phyloP scores from a whole-genome alignment of 2,113 vertebrate genomes.

The Anolis sagrei region DNA sequence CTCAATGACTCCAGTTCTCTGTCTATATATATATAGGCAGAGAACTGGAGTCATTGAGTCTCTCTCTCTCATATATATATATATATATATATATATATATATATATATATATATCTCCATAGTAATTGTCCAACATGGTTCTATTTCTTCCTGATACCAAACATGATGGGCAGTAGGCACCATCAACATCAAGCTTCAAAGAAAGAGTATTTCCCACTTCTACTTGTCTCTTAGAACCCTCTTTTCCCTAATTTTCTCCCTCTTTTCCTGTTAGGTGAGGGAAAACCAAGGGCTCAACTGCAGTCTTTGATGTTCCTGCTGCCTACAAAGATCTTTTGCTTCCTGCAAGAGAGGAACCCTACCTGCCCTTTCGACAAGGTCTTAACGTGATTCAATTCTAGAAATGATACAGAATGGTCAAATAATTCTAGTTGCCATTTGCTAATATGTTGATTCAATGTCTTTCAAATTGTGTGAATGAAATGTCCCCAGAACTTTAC shows the following conservation, averaged over 20 bases:
- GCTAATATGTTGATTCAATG: neutral
- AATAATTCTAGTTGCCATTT: rapidly evolving
- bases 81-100: neutral
- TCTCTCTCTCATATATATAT: too few species aligned
- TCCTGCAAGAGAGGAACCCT: neutral
- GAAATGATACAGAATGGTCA: rapidly evolving
- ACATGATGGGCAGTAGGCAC: too few species aligned
- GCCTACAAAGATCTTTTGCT: neutral
- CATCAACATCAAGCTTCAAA: neutral
- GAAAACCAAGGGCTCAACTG: neutral
- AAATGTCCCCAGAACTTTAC: neutral
- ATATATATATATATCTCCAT: too few species aligned
- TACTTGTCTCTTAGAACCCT: neutral
- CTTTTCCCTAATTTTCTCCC: neutral
- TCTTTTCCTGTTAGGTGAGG: too few species aligned
- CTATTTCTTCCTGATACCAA: neutral
- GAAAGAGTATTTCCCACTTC: too few species aligned
- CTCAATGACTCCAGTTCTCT: neutral
- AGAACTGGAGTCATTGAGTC: too few species aligned
- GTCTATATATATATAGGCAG: neutral
- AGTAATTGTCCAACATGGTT: neutral
- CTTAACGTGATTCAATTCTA: neutral
- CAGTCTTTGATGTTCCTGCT: too few species aligned
- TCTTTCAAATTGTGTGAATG: neutral
- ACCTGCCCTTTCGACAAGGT: neutral